These are phyloP conservation scores for Dicycla oo DNA, from an alignment of 2,888 invertebrate species.

Conservation along the genomic window DNA sequence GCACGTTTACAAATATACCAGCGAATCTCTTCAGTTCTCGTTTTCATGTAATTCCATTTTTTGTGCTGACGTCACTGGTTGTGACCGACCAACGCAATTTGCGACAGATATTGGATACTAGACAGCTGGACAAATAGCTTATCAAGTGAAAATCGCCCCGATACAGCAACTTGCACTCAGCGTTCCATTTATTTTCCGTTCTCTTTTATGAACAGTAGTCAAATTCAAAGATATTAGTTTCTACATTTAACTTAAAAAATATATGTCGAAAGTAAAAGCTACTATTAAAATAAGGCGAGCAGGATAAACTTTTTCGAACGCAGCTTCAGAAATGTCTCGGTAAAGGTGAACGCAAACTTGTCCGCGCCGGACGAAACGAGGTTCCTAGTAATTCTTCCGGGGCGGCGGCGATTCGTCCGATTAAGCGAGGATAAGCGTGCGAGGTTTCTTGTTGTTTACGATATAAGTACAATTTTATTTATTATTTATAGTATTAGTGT, in stretches of 20 bases:
- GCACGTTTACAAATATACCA: not conserved
- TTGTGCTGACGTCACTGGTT: constrained; percentile 14
- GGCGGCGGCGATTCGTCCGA: too few species aligned
- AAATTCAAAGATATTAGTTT: constrained; percentile 28
- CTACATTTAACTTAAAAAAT: constrained; percentile 15
- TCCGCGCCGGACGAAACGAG: too few species aligned
- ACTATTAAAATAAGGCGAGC: constrained; percentile 17
- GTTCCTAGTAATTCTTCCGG: too few species aligned
- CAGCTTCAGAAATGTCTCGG: not conserved
- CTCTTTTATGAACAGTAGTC: constrained; percentile 26
- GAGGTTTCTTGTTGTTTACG: too few species aligned
- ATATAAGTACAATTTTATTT: too few species aligned
- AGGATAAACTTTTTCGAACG: constrained; percentile 1
- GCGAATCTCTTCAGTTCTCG: constrained; percentile 1
- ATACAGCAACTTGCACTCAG: constrained; percentile 34
- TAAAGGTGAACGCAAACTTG: too few species aligned
- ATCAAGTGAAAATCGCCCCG: constrained; percentile 45
- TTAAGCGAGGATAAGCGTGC: too few species aligned
- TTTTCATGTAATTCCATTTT: constrained; percentile 31
- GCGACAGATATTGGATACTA: constrained; percentile 45
- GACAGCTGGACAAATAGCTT: constrained; percentile 41
- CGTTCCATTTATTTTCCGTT: too few species aligned
- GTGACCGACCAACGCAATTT: constrained; percentile 40
- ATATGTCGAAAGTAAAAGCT: constrained; percentile 17
- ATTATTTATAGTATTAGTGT: too few species aligned